Percentiles rank a stretch among this genome's conserved stretches.
Evolutionary conservation across 2,797 vertebrate species (phyloP).

Genomic region (Macropodus opercularis): DNA sequence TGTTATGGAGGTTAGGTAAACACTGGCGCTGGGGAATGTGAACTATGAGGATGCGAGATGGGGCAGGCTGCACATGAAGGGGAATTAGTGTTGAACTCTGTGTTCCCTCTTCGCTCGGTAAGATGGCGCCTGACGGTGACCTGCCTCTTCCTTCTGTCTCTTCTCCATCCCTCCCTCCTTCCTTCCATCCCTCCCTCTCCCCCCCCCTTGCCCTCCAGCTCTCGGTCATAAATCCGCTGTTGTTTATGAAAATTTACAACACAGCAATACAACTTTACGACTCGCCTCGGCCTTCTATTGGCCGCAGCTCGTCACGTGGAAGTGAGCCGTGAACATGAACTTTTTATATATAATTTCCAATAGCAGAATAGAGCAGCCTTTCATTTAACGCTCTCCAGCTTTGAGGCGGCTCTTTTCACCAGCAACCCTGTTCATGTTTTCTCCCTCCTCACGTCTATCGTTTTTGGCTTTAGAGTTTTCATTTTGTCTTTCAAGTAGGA

Average conservation of each 20-base stretch:
- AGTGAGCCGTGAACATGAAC: slow-evolving; percentile 96
- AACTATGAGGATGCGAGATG: slow-evolving; percentile 71
- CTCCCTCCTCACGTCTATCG: neutral
- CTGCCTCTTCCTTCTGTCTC: slow-evolving; percentile 69
- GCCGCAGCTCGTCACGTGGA: slow-evolving; percentile 90
- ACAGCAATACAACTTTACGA: slow-evolving; percentile 98
- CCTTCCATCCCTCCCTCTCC: neutral
- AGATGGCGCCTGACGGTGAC: slow-evolving; percentile 95
- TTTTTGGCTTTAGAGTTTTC: slow-evolving; percentile 17
- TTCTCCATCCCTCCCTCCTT: neutral
- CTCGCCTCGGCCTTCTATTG: slow-evolving; percentile 90
- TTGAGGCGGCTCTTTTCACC: slow-evolving; percentile 83
- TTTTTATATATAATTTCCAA: slow-evolving; percentile 99
- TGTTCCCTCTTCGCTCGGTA: slow-evolving; percentile 84
- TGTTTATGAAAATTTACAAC: slow-evolving; percentile 99
- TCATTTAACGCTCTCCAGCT: slow-evolving; percentile 87
- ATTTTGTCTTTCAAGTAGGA: slow-evolving; percentile 54
- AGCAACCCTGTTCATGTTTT: slow-evolving; percentile 57
- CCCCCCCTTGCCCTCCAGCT: slow-evolving; percentile 47
- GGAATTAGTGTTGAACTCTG: slow-evolving; percentile 75
- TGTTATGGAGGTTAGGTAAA: slow-evolving; percentile 43
- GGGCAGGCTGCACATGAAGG: slow-evolving; percentile 63
- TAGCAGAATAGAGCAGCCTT: slow-evolving; percentile 93
- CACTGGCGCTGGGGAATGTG: slow-evolving; percentile 61
- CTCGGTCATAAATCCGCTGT: slow-evolving; percentile 99